Evolutionary conservation across 2,797 vertebrate species (phyloP), one percentile per base, ranked within the genome.

Genomic region (Dromococcyx pavoninus): DNA sequence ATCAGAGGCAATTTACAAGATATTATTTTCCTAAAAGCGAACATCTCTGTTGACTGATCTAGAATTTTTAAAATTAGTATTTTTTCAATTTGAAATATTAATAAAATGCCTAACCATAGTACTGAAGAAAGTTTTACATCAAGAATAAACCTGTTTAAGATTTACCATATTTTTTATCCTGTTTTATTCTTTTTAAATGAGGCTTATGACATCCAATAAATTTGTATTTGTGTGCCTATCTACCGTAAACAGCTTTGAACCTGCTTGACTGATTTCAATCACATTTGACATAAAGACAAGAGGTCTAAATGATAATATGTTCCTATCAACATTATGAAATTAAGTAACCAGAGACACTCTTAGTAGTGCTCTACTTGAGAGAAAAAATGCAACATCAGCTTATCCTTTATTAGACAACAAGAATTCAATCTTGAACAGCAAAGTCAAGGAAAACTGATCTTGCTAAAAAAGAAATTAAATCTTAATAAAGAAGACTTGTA

Each of bases 111-210:
- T 27, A 64, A 33, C 23, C 25, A 27, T 3, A 37, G 16, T 32
- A 14, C 11, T 3, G 4, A 43, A 27, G 17, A 25, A 10, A 0
- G 0, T 14, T 74, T 64, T 27, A 15, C 11, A 54, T 25, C 7
- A 9, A 32, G 46, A 39, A 69, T 8, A 25, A 82, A 50, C 5
- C 11, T 41, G 6, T n/a, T 80, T 9, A 30, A 23, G 6, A 5
- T 17, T 48, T 2, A 7, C 10, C 11, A 27, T 37, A 23, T 23
- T 53, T 61, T 27, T 65, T 5, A 19, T 9, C 4, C 13, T 9
- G 2, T 5, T 17, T 3, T n/a, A n/a, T n/a, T n/a, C 41, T 41
- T 57, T 54, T 30, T 6, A 39, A 32, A 39, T 0, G 41, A 28
- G 25, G 50, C 13, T 60, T 37, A 15, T 25, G 19, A 46, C 46